Conservation (phyloP, 1,140 invertebrate species). For the Rhopalosiphum maidis region DNA sequence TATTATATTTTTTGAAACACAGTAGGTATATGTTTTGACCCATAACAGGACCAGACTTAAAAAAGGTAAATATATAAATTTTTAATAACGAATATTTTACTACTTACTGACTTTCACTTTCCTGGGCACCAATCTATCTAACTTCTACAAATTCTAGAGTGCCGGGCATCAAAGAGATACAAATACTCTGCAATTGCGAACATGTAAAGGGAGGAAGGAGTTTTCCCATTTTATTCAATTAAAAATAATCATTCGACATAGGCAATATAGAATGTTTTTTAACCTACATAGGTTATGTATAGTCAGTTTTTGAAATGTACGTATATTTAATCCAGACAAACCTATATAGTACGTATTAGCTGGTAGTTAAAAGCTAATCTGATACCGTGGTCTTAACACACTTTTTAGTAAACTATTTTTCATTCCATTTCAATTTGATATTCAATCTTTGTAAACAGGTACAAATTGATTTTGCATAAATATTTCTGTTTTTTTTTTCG, state of each 20-base stretch:
- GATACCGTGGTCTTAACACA: neutral
- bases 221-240: neutral
- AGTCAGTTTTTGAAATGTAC: too few species aligned
- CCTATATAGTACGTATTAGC: neutral
- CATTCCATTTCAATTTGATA: neutral
- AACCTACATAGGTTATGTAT: neutral
- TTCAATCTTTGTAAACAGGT: neutral
- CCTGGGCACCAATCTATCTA: too few species aligned
- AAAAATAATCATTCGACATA: neutral
- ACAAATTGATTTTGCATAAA: too few species aligned
- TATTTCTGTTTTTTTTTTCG: neutral
- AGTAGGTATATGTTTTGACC: neutral
- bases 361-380: neutral
- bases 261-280: neutral
- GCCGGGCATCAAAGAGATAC: too few species aligned
- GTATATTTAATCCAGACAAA: neutral
- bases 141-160: neutral
- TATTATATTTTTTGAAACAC: neutral
- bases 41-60: neutral
- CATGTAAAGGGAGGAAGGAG: neutral
- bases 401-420: neutral
- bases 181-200: neutral
- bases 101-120: neutral
- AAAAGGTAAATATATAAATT: neutral
- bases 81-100: neutral